Evolutionary conservation across 2,113 vertebrate genomes (phyloP), one percentile per base, ranked within the genome.

Genomic region (Pseudorasbora parva): DNA sequence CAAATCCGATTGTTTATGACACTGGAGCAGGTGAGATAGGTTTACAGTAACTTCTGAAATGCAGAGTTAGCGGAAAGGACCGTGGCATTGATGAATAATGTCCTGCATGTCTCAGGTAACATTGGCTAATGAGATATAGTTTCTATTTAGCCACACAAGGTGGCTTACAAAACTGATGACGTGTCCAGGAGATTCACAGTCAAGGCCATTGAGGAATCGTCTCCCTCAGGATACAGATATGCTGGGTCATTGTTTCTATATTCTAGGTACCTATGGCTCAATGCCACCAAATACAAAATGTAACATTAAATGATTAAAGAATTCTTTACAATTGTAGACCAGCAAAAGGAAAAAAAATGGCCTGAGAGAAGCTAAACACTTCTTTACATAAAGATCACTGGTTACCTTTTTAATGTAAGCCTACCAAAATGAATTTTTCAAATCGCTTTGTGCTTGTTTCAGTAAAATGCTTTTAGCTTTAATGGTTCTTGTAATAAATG

Each of bases 41-140:
- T 76, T 41, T 15, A 71, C 68, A 71, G 68, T 51, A 51, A 14
- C 45, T 68, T 77, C 25, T 21, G 87, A 92, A 93, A 90, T 88
- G 92, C 93, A 92, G 89, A 69, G 88, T n/a, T 73, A 89, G 91
- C 92, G 92, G 90, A 86, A 93, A 91, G 82, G 75, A 25, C 56
- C 0, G 14, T 91, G 92, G 93, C 92, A 81, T 91, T 94, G 93
- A 93, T 92, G 90, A 93, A 94, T 94, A 91, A 83, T 89, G 91
- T 91, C 91, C 92, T 92, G 88, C 47, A 88, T 90, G 88, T 88
- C 91, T 89, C 90, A 88, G 90, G 89, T 92, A 91, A 91, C 91
- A 92, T 88, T 89, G 90, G 89, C 89, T 87, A 89, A 91, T 93
- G 92, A 92, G 90, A 88, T 86, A 84, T 87, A 80, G 86, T 64